Evolutionary conservation across 2,113 vertebrate genomes (phyloP).

Genomic region (Gymnorhina tibicen): DNA sequence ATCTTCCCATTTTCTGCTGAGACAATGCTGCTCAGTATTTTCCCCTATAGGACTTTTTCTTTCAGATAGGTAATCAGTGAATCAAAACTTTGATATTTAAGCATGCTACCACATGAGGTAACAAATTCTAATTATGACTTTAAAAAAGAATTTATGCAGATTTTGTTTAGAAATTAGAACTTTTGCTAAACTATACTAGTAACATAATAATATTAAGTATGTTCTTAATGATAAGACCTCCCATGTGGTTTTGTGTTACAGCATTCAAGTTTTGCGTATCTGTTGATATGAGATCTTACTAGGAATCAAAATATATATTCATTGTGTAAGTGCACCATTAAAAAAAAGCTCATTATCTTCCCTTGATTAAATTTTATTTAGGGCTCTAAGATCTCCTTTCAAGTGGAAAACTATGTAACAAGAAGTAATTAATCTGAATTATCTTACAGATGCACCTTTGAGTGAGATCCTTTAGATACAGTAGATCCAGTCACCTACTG

Average conservation of each 20-base stretch:
- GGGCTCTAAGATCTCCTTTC: background rate
- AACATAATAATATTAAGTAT: background rate
- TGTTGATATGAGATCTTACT: background rate
- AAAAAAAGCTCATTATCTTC: background rate
- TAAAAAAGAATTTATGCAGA: background rate
- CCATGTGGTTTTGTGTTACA: background rate
- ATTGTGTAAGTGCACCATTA: background rate
- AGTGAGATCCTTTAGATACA: background rate
- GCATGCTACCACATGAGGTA: background rate
- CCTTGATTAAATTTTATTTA: background rate
- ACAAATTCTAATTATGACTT: background rate
- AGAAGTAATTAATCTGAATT: background rate
- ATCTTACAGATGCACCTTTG: background rate
- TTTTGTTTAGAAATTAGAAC: background rate
- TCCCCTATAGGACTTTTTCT: background rate
- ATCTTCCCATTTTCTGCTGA: background rate
- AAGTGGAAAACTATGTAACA: background rate
- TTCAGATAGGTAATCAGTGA: background rate
- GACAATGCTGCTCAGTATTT: background rate
- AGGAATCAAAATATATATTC: background rate
- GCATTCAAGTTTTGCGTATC: background rate
- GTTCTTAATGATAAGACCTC: background rate
- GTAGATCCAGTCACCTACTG: background rate
- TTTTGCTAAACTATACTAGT: background rate
- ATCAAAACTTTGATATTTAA: background rate